Evolutionary conservation across 1,140 invertebrate genomes (phyloP), one percentile per base, ranked within the genome.

Genomic region (Apocrypta bakeri): DNA sequence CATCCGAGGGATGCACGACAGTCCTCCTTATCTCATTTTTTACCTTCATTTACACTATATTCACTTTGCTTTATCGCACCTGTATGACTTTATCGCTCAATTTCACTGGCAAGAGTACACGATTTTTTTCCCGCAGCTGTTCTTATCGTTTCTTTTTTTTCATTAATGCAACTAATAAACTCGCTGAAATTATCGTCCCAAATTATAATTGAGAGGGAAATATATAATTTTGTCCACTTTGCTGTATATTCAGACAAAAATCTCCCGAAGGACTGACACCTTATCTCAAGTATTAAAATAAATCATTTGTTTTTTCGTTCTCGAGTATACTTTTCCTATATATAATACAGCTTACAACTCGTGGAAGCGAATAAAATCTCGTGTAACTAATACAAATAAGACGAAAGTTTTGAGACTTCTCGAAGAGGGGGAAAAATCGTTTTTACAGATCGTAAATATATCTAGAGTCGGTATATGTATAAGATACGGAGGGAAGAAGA

Each of bases 191-290:
- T 68, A 75, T 81, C 27, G 72, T 21, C 4, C 9, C 72, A 21
- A 63, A 80, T 80, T 80, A n/a, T n/a, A 29, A 74, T 27, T 40
- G 79, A 81, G 66, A 31, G 24, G 40, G n/a, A 79, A 79, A 69
- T 25, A 56, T 56, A 1, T 56, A 66, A 66, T 29, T 25, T 25
- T 14, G 24, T 64, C 24, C 9, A 11, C n/a, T 64, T 64, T 25
- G 63, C 63, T 64, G 11, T 8, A 66, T 66, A 27, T 66, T 29
- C 63, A 14, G 8, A 9, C 27, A 61, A 14, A n/a, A 14, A n/a
- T 4, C 56, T 0, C 24, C 63, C 17, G 48, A 17, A 17, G 14
- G 14, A 17, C 12, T 17, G 42, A 48, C 42, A 14, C 48, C 48
- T 56, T 56, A 56, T 56, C 48, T 56, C 17, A 17, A 17, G 7